phyloP scores from a whole-genome alignment of 2,888 invertebrate genomes.

The Volucella inanis region DNA sequence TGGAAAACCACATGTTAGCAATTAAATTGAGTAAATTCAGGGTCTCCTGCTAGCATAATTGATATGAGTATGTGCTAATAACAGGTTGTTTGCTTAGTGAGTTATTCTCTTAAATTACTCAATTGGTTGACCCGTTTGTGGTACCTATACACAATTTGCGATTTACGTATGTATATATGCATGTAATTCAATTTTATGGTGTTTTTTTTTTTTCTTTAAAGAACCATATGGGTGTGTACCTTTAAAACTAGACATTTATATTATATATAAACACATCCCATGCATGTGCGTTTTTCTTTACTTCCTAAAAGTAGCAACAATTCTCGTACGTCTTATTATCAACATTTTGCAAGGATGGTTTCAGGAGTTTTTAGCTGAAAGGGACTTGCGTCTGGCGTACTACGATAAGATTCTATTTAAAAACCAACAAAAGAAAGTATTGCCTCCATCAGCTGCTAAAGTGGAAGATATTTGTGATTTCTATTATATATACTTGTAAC shows the following conservation, averaged over 20 bases:
- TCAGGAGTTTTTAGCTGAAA: slow-evolving; percentile 16
- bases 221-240: background rate
- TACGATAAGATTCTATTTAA: slow-evolving; percentile 52
- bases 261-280: background rate
- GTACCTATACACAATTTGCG: background rate
- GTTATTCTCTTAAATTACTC: slow-evolving; percentile 49
- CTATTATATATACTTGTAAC: background rate
- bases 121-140: slow-evolving; percentile 47
- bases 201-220: slow-evolving; percentile 7
- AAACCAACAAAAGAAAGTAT: background rate
- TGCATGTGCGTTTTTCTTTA: background rate
- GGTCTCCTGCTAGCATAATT: slow-evolving; percentile 48
- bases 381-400: slow-evolving; percentile 39
- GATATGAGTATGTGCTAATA: background rate
- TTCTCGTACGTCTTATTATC: slow-evolving; percentile 43
- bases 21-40: slow-evolving; percentile 67
- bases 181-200: slow-evolving; percentile 2
- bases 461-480: background rate
- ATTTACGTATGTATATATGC: background rate
- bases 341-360: slow-evolving; percentile 61
- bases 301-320: background rate
- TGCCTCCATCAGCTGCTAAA: background rate
- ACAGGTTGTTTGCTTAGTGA: slow-evolving; percentile 24
- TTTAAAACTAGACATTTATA: background rate
- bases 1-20: slow-evolving; percentile 7